Evolutionary conservation across 2,888 invertebrate genomes (phyloP).

Genomic region (Ditula angustiorana): DNA sequence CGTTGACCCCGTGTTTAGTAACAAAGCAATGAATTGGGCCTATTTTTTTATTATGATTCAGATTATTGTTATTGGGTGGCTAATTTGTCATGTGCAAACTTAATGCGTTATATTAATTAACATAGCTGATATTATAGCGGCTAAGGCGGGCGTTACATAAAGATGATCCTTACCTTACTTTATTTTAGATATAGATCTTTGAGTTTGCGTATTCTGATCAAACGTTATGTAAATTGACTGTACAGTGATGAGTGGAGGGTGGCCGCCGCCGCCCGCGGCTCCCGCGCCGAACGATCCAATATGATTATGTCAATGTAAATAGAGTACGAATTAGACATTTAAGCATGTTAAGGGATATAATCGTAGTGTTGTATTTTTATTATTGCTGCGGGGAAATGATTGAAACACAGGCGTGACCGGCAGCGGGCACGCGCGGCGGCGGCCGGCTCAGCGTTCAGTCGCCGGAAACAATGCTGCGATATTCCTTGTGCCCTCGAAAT

Average conservation of each 20-base stretch:
- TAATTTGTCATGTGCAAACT: constrained; percentile 75
- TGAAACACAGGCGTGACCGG: constrained; percentile 55
- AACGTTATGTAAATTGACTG: constrained; percentile 82
- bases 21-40: constrained; percentile 79
- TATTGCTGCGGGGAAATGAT: constrained; percentile 66
- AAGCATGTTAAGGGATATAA: constrained; percentile 76
- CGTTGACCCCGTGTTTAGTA: constrained; percentile 72
- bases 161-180: constrained; percentile 73
- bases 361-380: constrained; percentile 77
- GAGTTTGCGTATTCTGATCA: constrained; percentile 82
- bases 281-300: constrained; percentile 75
- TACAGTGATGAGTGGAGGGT: constrained; percentile 69
- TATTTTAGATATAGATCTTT: constrained; percentile 78
- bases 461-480: constrained; percentile 80
- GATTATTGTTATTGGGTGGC: constrained; percentile 59
- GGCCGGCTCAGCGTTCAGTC: constrained; percentile 55
- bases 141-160: constrained; percentile 80
- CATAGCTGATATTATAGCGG: constrained; percentile 81
- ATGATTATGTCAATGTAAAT: constrained; percentile 80
- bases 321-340: constrained; percentile 80
- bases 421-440: constrained; percentile 46
- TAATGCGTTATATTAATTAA: constrained; percentile 76
- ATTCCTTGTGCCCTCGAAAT: constrained; percentile 82
- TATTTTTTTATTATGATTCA: constrained; percentile 69
- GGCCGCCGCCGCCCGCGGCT: constrained; percentile 62